Evolutionary conservation across 2,113 vertebrate species (phyloP).

Genomic region (Emydocephalus ijimae): DNA sequence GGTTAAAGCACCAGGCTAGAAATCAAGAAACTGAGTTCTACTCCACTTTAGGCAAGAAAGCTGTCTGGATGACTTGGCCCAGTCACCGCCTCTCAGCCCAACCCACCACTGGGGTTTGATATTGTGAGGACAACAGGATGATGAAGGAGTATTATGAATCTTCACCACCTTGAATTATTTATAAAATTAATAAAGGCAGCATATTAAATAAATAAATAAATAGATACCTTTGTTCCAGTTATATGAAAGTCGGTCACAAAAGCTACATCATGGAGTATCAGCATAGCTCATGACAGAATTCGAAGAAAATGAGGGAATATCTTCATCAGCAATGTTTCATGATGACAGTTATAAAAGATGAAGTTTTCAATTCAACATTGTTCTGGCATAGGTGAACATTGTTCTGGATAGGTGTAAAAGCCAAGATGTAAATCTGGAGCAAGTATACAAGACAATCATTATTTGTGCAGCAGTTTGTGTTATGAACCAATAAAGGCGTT

Average conservation of each 20-base stretch:
- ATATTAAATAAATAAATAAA: not conserved
- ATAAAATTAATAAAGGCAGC: not conserved
- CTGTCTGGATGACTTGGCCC: not conserved
- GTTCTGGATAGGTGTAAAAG: slow-evolving; percentile 31
- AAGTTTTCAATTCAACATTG: slow-evolving; percentile 27
- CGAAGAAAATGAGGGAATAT: slow-evolving; percentile 20
- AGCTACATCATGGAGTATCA: not conserved
- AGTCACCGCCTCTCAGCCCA: not conserved
- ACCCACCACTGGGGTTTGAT: not conserved
- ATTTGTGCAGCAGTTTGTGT: not conserved
- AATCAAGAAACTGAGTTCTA: not conserved
- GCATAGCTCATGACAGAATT: not conserved
- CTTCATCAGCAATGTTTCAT: slow-evolving; percentile 18
- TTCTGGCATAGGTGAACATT: not conserved
- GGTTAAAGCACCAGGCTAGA: not conserved
- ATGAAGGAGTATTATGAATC: not conserved
- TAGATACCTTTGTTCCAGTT: not conserved
- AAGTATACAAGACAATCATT: not conserved
- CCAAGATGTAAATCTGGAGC: slow-evolving; percentile 20
- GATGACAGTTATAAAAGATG: slow-evolving; percentile 22
- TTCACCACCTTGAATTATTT: not conserved
- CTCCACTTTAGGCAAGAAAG: not conserved
- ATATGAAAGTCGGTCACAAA: not conserved
- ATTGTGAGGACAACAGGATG: not conserved
- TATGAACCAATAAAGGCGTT: no score